Percentiles rank a stretch among this genome's conserved stretches.
Conservation (phyloP, 2,113 vertebrate genomes). For the Bubo blakistoni region DNA sequence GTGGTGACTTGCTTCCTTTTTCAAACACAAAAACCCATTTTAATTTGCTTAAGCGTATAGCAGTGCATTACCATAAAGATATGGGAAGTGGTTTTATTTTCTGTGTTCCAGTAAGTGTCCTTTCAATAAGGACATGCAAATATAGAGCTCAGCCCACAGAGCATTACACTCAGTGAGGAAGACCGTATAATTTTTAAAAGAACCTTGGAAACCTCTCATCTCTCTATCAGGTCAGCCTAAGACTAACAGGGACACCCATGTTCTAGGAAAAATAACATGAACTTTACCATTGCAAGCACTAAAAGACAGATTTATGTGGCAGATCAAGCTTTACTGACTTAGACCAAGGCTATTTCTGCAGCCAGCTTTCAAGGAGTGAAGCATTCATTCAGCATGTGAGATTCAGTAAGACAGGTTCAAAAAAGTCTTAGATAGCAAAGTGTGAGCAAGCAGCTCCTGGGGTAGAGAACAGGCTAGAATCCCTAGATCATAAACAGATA, state of each 20-base stretch:
- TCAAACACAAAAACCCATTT: neutral
- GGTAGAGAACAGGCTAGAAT: neutral
- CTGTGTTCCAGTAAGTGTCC: neutral
- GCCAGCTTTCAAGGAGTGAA: neutral
- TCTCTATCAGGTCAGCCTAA: neutral
- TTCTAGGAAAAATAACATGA: neutral
- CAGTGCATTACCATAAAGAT: neutral
- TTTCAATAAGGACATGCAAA: neutral
- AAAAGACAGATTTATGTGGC: neutral
- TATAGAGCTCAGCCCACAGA: neutral
- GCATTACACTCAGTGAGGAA: neutral
- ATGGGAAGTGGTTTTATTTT: slow-evolving; percentile 2
- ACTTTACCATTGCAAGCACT: neutral
- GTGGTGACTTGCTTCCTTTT: slow-evolving; percentile 4
- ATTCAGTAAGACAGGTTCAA: neutral
- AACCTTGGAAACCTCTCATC: neutral
- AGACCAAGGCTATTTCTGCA: neutral
- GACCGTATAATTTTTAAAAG: neutral
- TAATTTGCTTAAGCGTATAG: neutral
- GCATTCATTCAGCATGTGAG: neutral
- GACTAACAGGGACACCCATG: neutral
- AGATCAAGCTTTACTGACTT: neutral
- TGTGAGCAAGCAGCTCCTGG: neutral
- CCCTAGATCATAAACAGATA: neutral
- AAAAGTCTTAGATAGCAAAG: neutral